Conservation (phyloP, 1,140 invertebrate genomes). For the Fopius arisanus region DNA sequence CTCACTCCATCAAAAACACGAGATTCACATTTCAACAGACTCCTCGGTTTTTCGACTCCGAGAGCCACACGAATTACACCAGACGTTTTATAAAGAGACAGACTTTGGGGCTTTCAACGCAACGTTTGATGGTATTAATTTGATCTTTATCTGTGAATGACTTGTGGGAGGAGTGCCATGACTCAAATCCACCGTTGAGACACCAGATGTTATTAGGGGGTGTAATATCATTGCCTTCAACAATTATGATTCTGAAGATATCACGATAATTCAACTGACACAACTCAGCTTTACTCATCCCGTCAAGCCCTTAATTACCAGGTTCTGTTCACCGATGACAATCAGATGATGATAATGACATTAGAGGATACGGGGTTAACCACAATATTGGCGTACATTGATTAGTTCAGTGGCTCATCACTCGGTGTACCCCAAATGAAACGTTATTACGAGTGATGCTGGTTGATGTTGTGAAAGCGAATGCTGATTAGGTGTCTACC, state of each 20-base stretch:
- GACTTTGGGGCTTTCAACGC: slow-evolving; percentile 10
- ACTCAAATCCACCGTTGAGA: slow-evolving; percentile 18
- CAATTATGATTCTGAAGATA: background rate
- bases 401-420: background rate
- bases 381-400: background rate
- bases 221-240: background rate
- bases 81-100: slow-evolving; percentile 7
- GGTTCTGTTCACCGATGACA: background rate
- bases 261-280: background rate
- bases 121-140: slow-evolving; percentile 31
- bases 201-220: slow-evolving; percentile 20
- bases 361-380: background rate
- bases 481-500: slow-evolving; percentile 32
- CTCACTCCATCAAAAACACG: background rate
- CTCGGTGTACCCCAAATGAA: background rate
- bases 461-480: background rate
- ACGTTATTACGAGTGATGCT: background rate
- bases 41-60: background rate
- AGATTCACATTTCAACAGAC: slow-evolving; percentile 27
- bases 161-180: background rate
- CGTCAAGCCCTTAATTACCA: background rate
- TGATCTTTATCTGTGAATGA: slow-evolving; percentile 21
- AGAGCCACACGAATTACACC: background rate
- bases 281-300: background rate
- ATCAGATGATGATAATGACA: background rate